Base-by-base conservation (phyloP, 2,888 invertebrate genomes). In the Ypsolopha scabrella region DNA sequence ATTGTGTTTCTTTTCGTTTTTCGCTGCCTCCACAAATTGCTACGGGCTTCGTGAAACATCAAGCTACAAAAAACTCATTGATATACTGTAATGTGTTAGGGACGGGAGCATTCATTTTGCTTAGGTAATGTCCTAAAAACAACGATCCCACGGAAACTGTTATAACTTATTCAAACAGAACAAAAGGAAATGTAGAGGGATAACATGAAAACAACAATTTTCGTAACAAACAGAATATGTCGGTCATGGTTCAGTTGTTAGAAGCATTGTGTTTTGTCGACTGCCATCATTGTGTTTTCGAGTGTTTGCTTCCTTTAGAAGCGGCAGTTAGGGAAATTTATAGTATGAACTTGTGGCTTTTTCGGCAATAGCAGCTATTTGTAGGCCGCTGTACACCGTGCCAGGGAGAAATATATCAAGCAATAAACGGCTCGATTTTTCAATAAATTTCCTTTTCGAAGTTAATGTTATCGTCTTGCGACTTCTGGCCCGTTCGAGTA, bases 271-370 rank as follows among this genome's bases (percentile, higher is more conserved):
- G 66, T 77, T 74, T 75, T 67, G 72, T 70, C 62, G 65, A 61
- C 65, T 65, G 68, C 74, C 73, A 76, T 81, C 80, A 79, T 76
- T 79, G 79, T 82, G 75, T 80, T 80, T 77, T 81, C 75, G 74
- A 82, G 81, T 78, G 76, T 83, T 24, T 77, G 78, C 78, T 82
- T 82, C 80, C 80, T 83, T 78, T 74, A 78, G 70, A 69, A 78
- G 72, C 71, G 75, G 82, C 80, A 82, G 82, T 85, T 85, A 79
- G 73, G 79, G 75, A 78, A 82, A 85, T 83, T 85, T 85, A 86
- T 83, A 76, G 80, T 72, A 70, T 73, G 75, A 82, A 85, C 80
- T 85, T 81, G 80, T 73, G 73, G 75, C 70, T 81, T 80, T 82
- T 83, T 77, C 75, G 77, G 73, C 80, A 73, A 79, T 79, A 75